These are phyloP conservation scores for Eupithecia tripunctaria DNA, from an alignment of 2,888 invertebrate genomes.

Conservation along the genomic window DNA sequence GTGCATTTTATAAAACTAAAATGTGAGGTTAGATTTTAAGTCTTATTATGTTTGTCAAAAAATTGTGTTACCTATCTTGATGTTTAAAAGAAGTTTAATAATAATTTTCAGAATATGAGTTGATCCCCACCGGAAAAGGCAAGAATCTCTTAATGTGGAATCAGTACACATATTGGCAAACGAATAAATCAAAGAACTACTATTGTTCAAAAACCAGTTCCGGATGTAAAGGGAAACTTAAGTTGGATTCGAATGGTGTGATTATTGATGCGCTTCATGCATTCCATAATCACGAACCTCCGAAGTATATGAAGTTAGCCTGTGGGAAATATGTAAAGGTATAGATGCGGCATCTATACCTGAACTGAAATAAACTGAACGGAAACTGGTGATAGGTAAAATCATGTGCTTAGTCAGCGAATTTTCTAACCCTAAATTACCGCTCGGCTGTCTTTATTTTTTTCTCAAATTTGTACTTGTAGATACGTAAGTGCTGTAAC, in stretches of 20 bases:
- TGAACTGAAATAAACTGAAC: too few species aligned
- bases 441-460: too few species aligned
- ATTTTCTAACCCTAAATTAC: too few species aligned
- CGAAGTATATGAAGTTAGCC: constrained; percentile 39
- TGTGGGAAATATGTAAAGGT: constrained; percentile 16
- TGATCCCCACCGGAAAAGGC: constrained; percentile 20
- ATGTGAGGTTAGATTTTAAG: too few species aligned
- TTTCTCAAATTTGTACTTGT: too few species aligned
- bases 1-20: too few species aligned
- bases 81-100: too few species aligned
- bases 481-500: too few species aligned
- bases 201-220: constrained; percentile 8
- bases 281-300: constrained; percentile 46
- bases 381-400: too few species aligned
- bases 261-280: constrained; percentile 37
- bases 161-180: constrained; percentile 14
- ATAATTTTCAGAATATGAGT: constrained; percentile 13
- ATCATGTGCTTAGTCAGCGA: too few species aligned
- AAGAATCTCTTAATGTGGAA: constrained; percentile 15
- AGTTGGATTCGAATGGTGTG: constrained; percentile 30
- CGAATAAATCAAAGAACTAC: not conserved
- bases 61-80: not conserved
- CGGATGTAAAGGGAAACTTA: constrained; percentile 14
- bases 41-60: not conserved
- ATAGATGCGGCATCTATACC: not conserved